These are phyloP conservation scores for Cisticola juncidis DNA, from an alignment of 2,113 vertebrate species.

Conservation along the genomic window DNA sequence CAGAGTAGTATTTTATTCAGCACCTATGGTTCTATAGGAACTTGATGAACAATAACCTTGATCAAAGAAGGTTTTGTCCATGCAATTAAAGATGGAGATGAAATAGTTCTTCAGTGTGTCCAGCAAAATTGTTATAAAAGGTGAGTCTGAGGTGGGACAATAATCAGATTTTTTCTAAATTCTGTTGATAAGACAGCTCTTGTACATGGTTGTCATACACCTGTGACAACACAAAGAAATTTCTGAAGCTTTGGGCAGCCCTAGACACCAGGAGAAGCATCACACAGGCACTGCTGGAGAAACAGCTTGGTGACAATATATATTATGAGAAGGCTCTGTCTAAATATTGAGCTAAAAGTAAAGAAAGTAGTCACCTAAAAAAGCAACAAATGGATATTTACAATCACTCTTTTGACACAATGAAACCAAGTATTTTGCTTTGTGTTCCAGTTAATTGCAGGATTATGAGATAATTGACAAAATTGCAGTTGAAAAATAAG, in stretches of 20 bases:
- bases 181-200: not conserved
- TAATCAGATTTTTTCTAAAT: not conserved
- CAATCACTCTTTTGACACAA: not conserved
- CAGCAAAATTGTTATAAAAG: not conserved
- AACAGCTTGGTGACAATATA: not conserved
- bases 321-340: not conserved
- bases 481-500: not conserved
- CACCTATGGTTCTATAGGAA: rapidly evolving
- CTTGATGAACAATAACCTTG: not conserved
- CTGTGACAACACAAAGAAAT: not conserved
- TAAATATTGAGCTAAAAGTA: not conserved
- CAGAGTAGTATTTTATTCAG: not conserved
- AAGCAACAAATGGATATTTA: not conserved
- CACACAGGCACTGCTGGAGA: not conserved
- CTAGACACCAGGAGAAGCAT: not conserved
- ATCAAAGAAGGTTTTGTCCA: not conserved
- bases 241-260: not conserved
- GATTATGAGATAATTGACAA: not conserved
- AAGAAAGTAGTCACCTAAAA: not conserved
- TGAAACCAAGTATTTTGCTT: not conserved
- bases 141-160: rapidly evolving
- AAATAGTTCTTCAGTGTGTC: not conserved
- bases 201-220: not conserved
- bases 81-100: not conserved
- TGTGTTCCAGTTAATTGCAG: not conserved